Conservation (phyloP, 2,888 invertebrate species). For the Caenorhabditis imperialis region DNA sequence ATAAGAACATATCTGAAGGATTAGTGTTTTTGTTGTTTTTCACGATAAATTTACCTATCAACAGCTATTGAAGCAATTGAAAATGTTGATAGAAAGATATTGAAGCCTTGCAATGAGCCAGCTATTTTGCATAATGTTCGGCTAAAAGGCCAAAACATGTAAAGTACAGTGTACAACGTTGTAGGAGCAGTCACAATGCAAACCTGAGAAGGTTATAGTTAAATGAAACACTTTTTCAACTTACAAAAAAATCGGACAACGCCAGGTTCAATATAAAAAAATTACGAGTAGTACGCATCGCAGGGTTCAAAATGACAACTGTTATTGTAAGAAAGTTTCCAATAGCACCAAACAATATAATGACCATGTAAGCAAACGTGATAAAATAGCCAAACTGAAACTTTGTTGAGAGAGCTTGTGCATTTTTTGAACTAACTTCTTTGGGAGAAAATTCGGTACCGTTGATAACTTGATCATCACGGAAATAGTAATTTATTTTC, state of each 20-base stretch:
- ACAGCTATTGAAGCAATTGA: slow-evolving; percentile 89
- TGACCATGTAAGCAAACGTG: slow-evolving; percentile 75
- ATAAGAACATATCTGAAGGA: slow-evolving; percentile 75
- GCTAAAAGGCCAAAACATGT: slow-evolving; percentile 90
- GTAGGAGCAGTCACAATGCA: slow-evolving; percentile 92
- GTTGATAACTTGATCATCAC: slow-evolving; percentile 72
- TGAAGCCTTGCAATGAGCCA: slow-evolving; percentile 87
- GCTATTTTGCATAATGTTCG: slow-evolving; percentile 89
- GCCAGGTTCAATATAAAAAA: slow-evolving; percentile 77
- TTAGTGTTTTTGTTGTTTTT: background rate
- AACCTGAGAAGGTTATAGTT: slow-evolving; percentile 79
- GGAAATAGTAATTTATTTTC: slow-evolving; percentile 73
- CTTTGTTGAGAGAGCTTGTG: too few relatives aligned
- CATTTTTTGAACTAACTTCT: too few relatives aligned
- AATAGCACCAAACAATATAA: slow-evolving; percentile 89
- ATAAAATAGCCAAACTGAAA: slow-evolving; percentile 75
- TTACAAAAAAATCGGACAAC: slow-evolving; percentile 75
- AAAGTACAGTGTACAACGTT: slow-evolving; percentile 89
- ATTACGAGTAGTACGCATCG: slow-evolving; percentile 90
- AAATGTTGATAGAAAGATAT: slow-evolving; percentile 93
- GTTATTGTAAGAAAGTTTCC: slow-evolving; percentile 90
- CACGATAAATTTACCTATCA: slow-evolving; percentile 71
- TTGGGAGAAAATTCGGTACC: slow-evolving; percentile 72
- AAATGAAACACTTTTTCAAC: slow-evolving; percentile 16
- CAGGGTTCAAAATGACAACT: slow-evolving; percentile 87